phyloP scores from a whole-genome alignment of 1,140 invertebrate species.

The Rhyacophila brunnea region DNA sequence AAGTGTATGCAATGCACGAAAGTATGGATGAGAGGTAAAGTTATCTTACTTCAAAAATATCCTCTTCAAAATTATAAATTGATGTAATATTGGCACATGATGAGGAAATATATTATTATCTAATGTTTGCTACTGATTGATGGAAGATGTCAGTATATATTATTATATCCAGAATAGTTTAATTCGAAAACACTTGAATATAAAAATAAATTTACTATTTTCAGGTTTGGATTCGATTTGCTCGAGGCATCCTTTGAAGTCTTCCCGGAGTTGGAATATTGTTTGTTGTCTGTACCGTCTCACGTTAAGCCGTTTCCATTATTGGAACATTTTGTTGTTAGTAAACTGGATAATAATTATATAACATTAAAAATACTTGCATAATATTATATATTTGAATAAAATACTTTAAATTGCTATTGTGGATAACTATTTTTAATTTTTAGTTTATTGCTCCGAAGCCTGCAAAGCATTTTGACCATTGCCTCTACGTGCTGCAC shows the following conservation, averaged over 20 bases:
- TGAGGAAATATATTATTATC: conserved; percentile 1
- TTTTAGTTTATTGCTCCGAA: conserved; percentile 55
- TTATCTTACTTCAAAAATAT: too few species aligned
- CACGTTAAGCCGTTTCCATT: conserved; percentile 59
- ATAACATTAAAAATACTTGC: background rate
- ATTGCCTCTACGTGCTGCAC: conserved; percentile 60
- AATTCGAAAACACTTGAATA: too few species aligned
- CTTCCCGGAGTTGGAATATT: conserved; percentile 67
- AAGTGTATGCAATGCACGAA: conserved; percentile 63
- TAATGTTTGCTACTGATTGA: too few species aligned
- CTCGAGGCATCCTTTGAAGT: conserved; percentile 64
- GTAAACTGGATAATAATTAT: background rate
- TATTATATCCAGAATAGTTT: too few species aligned
- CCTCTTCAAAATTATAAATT: too few species aligned
- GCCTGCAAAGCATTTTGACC: conserved; percentile 50
- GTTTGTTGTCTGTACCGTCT: conserved; percentile 62
- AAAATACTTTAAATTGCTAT: background rate
- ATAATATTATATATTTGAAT: background rate
- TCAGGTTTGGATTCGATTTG: conserved; percentile 54
- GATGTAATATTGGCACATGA: background rate
- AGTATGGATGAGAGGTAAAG: conserved; percentile 60
- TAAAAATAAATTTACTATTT: conserved; percentile 13
- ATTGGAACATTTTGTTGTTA: conserved; percentile 63
- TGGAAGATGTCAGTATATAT: too few species aligned
- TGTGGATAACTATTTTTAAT: conserved; percentile 5